Conservation (phyloP, 2,113 vertebrate species). For the Furnarius figulus region DNA sequence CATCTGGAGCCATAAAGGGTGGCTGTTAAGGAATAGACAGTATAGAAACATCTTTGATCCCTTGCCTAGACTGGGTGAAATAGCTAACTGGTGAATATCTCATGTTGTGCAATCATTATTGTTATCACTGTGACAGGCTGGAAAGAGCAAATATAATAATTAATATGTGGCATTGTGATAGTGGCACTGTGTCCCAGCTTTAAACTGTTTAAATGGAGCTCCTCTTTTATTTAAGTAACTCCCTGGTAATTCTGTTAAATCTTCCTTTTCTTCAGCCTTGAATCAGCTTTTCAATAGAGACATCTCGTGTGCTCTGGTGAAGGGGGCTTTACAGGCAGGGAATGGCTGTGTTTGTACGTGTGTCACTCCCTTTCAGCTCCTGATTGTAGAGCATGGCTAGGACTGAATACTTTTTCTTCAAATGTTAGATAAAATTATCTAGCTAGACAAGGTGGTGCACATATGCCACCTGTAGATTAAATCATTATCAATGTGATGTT, state of each 20-base stretch:
- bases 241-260: constrained; percentile 1
- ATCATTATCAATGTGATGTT: neutral
- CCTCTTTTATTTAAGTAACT: constrained; percentile 20
- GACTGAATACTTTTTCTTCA: neutral
- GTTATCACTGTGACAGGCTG: constrained; percentile 10
- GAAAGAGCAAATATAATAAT: constrained; percentile 51
- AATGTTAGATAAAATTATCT: neutral
- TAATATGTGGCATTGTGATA: neutral
- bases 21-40: neutral
- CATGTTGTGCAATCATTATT: neutral
- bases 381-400: neutral
- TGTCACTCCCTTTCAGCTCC: neutral
- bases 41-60: constrained; percentile 12
- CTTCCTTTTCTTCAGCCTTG: neutral
- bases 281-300: neutral
- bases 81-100: constrained; percentile 8
- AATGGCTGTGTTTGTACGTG: neutral
- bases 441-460: neutral
- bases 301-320: neutral
- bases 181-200: constrained; percentile 8
- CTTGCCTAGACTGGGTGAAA: constrained; percentile 19
- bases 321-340: neutral
- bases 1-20: neutral
- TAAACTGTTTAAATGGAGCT: neutral
- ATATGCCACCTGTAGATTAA: neutral